Base-by-base conservation (phyloP, 2,888 invertebrate species). In the Folsomia candida region DNA sequence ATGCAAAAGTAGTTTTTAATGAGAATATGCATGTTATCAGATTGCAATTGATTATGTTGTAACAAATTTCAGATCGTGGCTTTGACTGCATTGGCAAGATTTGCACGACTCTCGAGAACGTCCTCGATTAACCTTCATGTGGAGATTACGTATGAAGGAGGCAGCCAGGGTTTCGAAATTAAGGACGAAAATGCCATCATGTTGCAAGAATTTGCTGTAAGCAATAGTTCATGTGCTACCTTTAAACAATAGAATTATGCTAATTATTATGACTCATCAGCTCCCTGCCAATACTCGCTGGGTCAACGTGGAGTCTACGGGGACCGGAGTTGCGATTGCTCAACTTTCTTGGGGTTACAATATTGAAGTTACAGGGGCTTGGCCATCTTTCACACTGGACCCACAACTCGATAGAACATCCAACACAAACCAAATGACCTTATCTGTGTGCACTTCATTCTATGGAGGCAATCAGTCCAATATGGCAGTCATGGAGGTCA, bases 401-500 rank as follows among this genome's bases (percentile, higher is more conserved):
- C 93, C 94, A 0, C 89, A 91, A 81, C 90, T 94, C 2, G 93
- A 93, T 83, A 89, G 89, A 80, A 90, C 90, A 76, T 91, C 92
- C 1, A 89, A 90, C 75, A 87, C 87, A 51, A 87, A 91, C 81
- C 89, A 91, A 77, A 84, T 94, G 71, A 90, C 91, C 80, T 86
- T 95, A 20, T 92, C 92, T 9, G 87, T 94, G 69, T 95, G 95
- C 81, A 81, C 83, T 2, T 80, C 81, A 79, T 83, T 80, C 75
- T 80, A 80, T 24, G 77, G 76, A 11, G 76, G 73, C 62, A 89
- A 90, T 22, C 87, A 88, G 76, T 92, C 92, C 73, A 96, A 96
- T 77, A 91, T 96, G 89, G 92, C 93, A 14, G 90, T 96, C 0
- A 90, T 96, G 87, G 94, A 94, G 81, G 90, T 96, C 0, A 89